Percentiles rank a stretch among this genome's conserved stretches.
These are phyloP conservation scores for Hydriomena furcata DNA, from an alignment of 2,888 invertebrate genomes.

Conservation along the genomic window DNA sequence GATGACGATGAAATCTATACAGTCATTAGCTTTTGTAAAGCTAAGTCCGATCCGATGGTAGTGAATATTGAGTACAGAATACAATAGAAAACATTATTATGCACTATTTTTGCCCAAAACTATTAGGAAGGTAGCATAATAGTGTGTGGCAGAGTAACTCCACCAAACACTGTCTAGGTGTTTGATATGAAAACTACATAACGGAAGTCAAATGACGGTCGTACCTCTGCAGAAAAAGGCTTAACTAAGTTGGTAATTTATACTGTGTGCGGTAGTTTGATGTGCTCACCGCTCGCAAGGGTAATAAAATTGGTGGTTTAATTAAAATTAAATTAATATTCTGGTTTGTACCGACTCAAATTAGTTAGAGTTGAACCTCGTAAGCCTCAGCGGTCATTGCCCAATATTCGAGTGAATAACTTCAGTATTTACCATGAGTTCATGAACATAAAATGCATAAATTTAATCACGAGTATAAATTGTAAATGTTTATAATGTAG, in stretches of 20 bases:
- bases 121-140: too few species aligned
- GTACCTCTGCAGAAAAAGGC: too few species aligned
- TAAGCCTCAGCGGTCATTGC: slow-evolving; percentile 4
- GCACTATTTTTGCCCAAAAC: too few species aligned
- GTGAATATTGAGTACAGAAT: not conserved
- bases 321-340: slow-evolving; percentile 11
- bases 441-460: too few species aligned
- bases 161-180: too few species aligned
- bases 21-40: not conserved
- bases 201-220: too few species aligned
- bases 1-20: not conserved
- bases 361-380: slow-evolving; percentile 12
- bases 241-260: not conserved
- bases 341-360: slow-evolving; percentile 11
- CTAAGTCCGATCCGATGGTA: not conserved
- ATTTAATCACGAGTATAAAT: too few species aligned
- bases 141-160: too few species aligned
- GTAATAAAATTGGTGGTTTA: slow-evolving; percentile 6
- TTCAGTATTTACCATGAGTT: too few species aligned
- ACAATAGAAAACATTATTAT: not conserved
- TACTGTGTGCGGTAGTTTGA: not conserved
- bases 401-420: too few species aligned
- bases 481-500: too few species aligned
- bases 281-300: not conserved
- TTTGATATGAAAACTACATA: too few species aligned